Conservation (phyloP, 2,797 vertebrate genomes). For the Pseudomugil tenellus region DNA sequence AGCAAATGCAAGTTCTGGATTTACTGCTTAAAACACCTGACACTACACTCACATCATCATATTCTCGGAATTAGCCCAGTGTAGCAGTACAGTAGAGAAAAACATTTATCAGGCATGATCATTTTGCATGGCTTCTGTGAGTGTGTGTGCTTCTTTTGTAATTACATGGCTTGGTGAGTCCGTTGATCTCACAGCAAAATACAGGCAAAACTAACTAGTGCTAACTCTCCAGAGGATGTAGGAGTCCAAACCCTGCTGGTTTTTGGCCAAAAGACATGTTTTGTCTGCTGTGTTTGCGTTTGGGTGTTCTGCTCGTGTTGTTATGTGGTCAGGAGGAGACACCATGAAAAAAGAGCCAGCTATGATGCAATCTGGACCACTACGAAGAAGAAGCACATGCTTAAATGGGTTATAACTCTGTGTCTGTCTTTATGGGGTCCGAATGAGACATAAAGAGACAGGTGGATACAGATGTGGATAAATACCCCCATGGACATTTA, state of each 20-base stretch:
- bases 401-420: slow-evolving; percentile 34
- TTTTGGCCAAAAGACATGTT: slow-evolving; percentile 64
- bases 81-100: slow-evolving; percentile 31
- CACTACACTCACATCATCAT: slow-evolving; percentile 30
- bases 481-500: not conserved
- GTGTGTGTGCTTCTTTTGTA: slow-evolving; percentile 61
- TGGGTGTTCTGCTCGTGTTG: slow-evolving; percentile 41
- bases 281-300: slow-evolving; percentile 71
- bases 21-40: slow-evolving; percentile 3
- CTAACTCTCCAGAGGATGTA: slow-evolving; percentile 57
- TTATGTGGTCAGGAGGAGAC: slow-evolving; percentile 51
- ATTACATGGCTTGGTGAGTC: slow-evolving; percentile 64
- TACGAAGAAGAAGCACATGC: slow-evolving; percentile 25
- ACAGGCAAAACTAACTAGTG: slow-evolving; percentile 44
- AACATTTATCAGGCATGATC: slow-evolving; percentile 49
- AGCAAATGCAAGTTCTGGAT: slow-evolving; percentile 28
- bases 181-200: slow-evolving; percentile 64
- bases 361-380: slow-evolving; percentile 44
- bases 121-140: slow-evolving; percentile 41
- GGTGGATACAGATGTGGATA: slow-evolving; percentile 8
- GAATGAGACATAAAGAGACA: slow-evolving; percentile 19
- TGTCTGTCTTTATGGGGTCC: slow-evolving; percentile 19
- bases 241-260: slow-evolving; percentile 71
- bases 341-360: slow-evolving; percentile 18
- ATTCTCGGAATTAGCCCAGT: slow-evolving; percentile 30